Evolutionary conservation across 2,797 vertebrate genomes (phyloP).

Genomic region (Melanotaenia trifasciata): DNA sequence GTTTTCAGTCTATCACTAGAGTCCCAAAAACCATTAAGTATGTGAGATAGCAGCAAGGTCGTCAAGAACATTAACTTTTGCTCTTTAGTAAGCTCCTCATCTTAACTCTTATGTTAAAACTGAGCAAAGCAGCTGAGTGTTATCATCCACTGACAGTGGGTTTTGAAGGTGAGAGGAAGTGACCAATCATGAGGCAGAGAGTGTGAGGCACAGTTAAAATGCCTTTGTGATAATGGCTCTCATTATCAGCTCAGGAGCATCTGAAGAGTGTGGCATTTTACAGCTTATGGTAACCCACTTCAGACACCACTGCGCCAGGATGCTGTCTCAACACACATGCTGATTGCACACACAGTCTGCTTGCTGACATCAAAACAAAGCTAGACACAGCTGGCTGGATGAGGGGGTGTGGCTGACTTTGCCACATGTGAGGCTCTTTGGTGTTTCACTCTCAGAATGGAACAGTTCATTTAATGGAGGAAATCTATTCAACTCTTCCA

Average conservation of each 20-base stretch:
- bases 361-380: constrained; percentile 75
- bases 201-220: constrained; percentile 68
- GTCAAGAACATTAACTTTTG: constrained; percentile 32
- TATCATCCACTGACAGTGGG: constrained; percentile 31
- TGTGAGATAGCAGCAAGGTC: constrained; percentile 7
- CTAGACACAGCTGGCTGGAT: constrained; percentile 75
- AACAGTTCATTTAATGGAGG: constrained; percentile 39
- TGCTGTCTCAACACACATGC: constrained; percentile 58
- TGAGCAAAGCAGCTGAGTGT: constrained; percentile 43
- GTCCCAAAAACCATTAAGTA: constrained; percentile 13
- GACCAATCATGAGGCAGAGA: constrained; percentile 42
- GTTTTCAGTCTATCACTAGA: constrained; percentile 34
- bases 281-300: constrained; percentile 81
- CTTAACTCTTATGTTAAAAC: constrained; percentile 39
- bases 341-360: constrained; percentile 46
- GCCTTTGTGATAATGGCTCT: constrained; percentile 75
- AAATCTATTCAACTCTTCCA: not conserved
- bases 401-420: constrained; percentile 57
- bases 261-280: constrained; percentile 82
- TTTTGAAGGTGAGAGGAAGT: constrained; percentile 66
- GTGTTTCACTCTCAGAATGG: constrained; percentile 38
- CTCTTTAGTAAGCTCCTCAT: constrained; percentile 17
- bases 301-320: constrained; percentile 70
- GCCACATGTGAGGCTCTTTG: constrained; percentile 69
- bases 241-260: constrained; percentile 82